These are phyloP conservation scores for Melanitta fusca DNA, from an alignment of 2,797 vertebrate genomes.

Conservation along the genomic window DNA sequence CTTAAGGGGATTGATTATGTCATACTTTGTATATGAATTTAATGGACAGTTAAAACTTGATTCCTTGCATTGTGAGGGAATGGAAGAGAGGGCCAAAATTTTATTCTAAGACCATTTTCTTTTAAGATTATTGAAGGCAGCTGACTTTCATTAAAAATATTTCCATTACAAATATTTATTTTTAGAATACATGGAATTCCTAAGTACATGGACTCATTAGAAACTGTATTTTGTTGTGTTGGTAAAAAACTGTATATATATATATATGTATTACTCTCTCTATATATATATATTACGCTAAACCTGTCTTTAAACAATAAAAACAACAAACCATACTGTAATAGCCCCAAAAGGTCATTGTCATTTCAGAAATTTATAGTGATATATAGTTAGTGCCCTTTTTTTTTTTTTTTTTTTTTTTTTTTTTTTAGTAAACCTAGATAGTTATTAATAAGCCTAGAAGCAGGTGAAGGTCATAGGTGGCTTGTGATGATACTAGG, in stretches of 20 bases:
- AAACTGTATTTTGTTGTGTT: background rate
- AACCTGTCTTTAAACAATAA: background rate
- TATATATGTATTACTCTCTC: too few relatives aligned
- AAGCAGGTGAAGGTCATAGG: background rate
- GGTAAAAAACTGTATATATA: background rate
- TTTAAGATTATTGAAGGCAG: background rate
- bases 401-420: background rate
- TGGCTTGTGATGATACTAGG: background rate
- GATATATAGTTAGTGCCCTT: background rate
- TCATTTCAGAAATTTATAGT: background rate
- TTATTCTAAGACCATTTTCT: background rate
- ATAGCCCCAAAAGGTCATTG: background rate
- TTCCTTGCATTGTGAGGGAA: background rate
- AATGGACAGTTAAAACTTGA: background rate
- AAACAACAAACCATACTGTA: fast-evolving
- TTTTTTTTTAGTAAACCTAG: background rate
- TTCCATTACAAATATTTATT: background rate
- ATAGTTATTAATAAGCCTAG: background rate
- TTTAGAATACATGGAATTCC: background rate
- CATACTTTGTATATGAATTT: fast-evolving
- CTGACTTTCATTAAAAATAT: background rate
- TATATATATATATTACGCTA: background rate
- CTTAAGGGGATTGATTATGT: background rate
- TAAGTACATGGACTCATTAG: background rate
- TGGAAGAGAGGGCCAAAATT: background rate